Evolutionary conservation across 2,797 vertebrate species (phyloP), one percentile per base, ranked within the genome.

Genomic region (Neosilurus hyrtlii): DNA sequence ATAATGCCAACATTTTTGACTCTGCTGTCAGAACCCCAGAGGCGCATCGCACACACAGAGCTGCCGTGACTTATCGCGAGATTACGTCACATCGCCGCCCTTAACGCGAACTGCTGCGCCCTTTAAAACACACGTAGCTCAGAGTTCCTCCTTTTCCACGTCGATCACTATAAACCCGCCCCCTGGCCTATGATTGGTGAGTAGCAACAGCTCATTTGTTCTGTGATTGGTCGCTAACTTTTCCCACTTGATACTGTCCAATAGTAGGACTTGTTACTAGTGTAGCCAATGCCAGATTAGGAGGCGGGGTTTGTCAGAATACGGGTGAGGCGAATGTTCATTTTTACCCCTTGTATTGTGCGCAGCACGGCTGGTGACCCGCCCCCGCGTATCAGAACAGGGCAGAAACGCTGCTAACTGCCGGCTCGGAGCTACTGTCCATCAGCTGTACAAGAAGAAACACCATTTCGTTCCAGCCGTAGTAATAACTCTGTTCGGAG

Each of bases 341-440:
- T 52, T 1, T 30, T 77, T 26, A 14, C n/a, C 0, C 30, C 22
- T 71, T 70, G 79, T 52, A 63, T 63, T 81, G 68, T 81, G 80
- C 80, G 80, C 70, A 63, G 82, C 26, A 35, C 74, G 24, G 78
- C 80, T 67, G 75, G 63, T 73, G 89, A 86, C 87, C 89, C 87
- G 86, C 94, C 93, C 91, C 93, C 90, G 87, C 89, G 79, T 88
- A 91, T 89, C 89, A 91, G 91, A 91, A 89, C 89, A 84, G 89
- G 90, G 89, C 78, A 85, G 89, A 91, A 91, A 85, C 86, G 89
- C 83, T 90, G 88, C 85, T 86, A 81, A 89, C 90, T 91, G 86
- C 91, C 91, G 91, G 92, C 87, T 88, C 80, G 91, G 92, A 92
- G 92, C 92, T 89, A 90, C 86, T 82, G 79, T 84, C 84, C 90